These are phyloP conservation scores for Meloidogyne hapla DNA, from an alignment of 1,140 invertebrate genomes.

Conservation along the genomic window DNA sequence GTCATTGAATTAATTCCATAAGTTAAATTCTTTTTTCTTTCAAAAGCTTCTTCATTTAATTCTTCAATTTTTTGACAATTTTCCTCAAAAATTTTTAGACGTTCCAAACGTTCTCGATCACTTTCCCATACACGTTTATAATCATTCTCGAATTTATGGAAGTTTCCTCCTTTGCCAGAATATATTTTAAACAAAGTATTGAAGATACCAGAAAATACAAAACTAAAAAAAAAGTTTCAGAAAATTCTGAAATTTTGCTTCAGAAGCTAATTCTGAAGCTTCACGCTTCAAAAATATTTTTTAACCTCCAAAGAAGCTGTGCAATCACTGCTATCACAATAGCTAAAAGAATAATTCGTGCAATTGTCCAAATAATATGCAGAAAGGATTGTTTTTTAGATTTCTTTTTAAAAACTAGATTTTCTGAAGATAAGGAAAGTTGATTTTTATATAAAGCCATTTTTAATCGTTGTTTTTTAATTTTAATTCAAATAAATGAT, in stretches of 20 bases:
- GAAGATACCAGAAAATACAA: background rate
- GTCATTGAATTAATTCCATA: conserved; percentile 52
- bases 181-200: background rate
- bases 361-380: background rate
- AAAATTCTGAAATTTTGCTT: background rate
- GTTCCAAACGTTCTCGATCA: conserved; percentile 10
- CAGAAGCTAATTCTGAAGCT: background rate
- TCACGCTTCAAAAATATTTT: background rate
- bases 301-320: background rate
- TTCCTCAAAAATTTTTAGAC: conserved; percentile 23
- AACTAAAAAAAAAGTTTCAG: background rate
- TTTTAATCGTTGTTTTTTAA: background rate
- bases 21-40: conserved; percentile 16
- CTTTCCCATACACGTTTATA: conserved; percentile 6
- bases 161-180: background rate
- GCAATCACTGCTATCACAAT: background rate
- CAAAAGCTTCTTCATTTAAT: conserved; percentile 25
- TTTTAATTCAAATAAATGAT: too few species aligned
- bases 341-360: background rate
- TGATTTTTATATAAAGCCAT: background rate
- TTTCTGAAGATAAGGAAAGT: background rate
- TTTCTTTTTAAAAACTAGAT: background rate
- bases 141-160: background rate
- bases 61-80: conserved; percentile 35
- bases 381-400: background rate